Conservation (phyloP, 2,888 invertebrate species). For the Nemotelus nigrinus region DNA sequence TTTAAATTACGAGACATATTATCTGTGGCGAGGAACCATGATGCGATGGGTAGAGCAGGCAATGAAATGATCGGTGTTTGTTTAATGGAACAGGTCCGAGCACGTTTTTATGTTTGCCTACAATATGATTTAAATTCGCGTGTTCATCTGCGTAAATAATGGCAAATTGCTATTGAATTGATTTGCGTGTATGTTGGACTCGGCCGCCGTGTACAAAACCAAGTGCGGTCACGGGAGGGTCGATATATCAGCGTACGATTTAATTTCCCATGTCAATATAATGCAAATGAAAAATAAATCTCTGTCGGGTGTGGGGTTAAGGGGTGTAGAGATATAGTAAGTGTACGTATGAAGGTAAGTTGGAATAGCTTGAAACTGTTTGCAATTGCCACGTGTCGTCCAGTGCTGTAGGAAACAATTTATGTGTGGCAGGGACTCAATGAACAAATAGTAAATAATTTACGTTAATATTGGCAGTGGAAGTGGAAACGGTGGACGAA, state of each 20-base stretch:
- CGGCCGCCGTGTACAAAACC: neutral
- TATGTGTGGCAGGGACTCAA: no score
- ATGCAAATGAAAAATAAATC: constrained; percentile 41
- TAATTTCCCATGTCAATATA: constrained; percentile 40
- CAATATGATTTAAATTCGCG: constrained; percentile 40
- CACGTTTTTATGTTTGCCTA: constrained; percentile 43
- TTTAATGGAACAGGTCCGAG: constrained; percentile 19
- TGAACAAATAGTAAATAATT: no score
- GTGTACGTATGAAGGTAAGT: no score
- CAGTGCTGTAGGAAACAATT: no score
- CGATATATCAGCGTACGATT: constrained; percentile 23
- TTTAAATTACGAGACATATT: constrained; percentile 29
- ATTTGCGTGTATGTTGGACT: neutral
- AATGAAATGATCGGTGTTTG: constrained; percentile 35
- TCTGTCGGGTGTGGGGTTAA: neutral
- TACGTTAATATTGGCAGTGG: no score
- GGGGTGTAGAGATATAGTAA: no score
- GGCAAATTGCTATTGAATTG: constrained; percentile 40
- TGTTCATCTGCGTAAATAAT: constrained; percentile 32
- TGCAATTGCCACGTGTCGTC: no score
- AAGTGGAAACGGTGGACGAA: no score
- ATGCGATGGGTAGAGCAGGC: neutral
- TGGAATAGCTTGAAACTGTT: no score
- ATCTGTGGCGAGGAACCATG: neutral
- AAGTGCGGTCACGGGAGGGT: neutral